phyloP scores from a whole-genome alignment of 2,888 invertebrate genomes.

The Scelioninae gen. 2 region DNA sequence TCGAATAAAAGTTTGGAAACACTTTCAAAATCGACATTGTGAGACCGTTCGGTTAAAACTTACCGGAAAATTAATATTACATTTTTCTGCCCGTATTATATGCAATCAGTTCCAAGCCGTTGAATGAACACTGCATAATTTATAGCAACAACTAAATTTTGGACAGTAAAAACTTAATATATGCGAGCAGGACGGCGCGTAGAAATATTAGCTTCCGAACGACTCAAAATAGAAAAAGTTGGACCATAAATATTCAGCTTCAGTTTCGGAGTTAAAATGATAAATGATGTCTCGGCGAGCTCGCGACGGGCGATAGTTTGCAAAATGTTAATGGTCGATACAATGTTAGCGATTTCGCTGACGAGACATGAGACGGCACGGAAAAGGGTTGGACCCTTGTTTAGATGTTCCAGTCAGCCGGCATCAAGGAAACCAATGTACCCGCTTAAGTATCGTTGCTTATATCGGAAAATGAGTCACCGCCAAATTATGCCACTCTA shows the following conservation, averaged over 20 bases:
- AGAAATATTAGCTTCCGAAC: not conserved
- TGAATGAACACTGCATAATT: not conserved
- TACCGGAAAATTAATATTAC: no score
- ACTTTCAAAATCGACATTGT: no score
- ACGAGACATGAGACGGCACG: constrained; percentile 38
- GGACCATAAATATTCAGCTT: constrained; percentile 43
- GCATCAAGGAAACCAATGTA: constrained; percentile 19
- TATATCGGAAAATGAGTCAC: constrained; percentile 39
- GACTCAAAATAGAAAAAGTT: constrained; percentile 28
- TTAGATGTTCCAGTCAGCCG: constrained; percentile 28
- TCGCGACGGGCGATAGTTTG: constrained; percentile 30
- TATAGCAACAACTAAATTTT: not conserved
- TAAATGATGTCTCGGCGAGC: constrained; percentile 35
- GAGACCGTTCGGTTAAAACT: no score
- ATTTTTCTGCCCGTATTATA: no score
- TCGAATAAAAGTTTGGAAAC: no score
- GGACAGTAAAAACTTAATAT: no score
- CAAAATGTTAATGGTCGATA: constrained; percentile 32
- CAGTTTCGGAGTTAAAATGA: constrained; percentile 31
- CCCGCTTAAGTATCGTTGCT: constrained; percentile 17
- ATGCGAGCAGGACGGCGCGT: no score
- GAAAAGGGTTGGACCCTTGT: constrained; percentile 43
- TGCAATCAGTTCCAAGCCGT: no score
- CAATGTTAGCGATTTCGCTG: constrained; percentile 37
- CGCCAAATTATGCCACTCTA: constrained; percentile 33